Evolutionary conservation across 2,888 invertebrate genomes (phyloP).

Genomic region (Tetanocera ferruginea): DNA sequence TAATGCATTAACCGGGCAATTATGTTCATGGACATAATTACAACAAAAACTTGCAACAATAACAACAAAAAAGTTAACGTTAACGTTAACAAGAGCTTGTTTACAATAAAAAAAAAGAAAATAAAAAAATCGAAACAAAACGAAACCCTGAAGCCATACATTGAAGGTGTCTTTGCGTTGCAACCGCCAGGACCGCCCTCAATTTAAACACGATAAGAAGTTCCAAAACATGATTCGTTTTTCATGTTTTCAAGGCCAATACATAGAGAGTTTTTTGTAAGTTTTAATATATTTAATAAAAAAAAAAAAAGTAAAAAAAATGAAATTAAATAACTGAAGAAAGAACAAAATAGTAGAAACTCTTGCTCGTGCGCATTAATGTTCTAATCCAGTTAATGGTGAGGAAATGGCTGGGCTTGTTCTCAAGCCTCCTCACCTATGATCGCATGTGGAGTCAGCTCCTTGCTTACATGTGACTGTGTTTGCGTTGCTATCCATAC

Average conservation of each 20-base stretch:
- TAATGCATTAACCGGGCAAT: slow-evolving; percentile 47
- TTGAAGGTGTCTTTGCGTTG: slow-evolving; percentile 9
- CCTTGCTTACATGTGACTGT: not conserved
- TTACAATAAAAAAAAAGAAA: not conserved
- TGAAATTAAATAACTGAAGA: not conserved
- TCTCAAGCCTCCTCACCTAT: not conserved
- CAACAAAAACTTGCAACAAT: slow-evolving; percentile 21
- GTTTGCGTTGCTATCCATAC: slow-evolving; percentile 30
- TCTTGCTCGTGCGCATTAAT: not conserved
- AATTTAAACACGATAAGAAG: slow-evolving; percentile 12
- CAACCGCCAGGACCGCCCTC: slow-evolving; percentile 8
- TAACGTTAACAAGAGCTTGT: not conserved
- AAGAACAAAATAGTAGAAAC: not conserved
- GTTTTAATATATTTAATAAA: not conserved
- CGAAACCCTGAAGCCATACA: not conserved
- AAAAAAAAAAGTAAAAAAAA: not conserved
- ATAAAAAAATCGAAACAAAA: not conserved
- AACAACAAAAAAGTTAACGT: not conserved
- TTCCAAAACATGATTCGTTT: slow-evolving; percentile 27
- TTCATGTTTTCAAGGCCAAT: slow-evolving; percentile 30
- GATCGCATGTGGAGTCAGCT: slow-evolving; percentile 27
- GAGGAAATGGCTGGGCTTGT: not conserved
- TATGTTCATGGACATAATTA: slow-evolving; percentile 43
- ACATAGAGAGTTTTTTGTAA: not conserved
- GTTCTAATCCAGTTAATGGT: slow-evolving; percentile 10